phyloP scores from a whole-genome alignment of 2,797 vertebrate species.

The Chloroceryle amazona region DNA sequence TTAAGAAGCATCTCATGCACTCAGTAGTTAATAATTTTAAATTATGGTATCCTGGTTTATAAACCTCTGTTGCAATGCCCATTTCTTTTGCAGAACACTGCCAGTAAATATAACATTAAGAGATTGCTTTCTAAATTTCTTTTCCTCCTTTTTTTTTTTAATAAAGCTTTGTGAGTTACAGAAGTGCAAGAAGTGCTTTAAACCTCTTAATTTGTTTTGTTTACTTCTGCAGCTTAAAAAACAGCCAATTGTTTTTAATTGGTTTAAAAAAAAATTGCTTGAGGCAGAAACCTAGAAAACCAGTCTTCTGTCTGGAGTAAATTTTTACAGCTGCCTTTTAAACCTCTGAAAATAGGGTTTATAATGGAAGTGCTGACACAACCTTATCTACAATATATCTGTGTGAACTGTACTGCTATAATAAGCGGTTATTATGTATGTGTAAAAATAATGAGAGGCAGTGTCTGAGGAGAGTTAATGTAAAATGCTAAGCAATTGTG shows the following conservation, averaged over 20 bases:
- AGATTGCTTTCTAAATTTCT: conserved; percentile 11
- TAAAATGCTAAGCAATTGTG: conserved; percentile 96
- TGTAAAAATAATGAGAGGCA: conserved; percentile 95
- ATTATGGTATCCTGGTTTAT: neutral
- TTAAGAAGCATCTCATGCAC: neutral
- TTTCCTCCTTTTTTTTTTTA: neutral
- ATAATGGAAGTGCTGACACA: conserved; percentile 85
- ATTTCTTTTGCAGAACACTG: neutral
- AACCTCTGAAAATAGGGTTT: conserved; percentile 85
- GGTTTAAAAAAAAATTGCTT: conserved; percentile 64
- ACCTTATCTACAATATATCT: conserved; percentile 80
- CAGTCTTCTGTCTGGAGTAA: conserved; percentile 82
- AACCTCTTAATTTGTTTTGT: conserved; percentile 74
- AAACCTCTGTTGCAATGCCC: neutral
- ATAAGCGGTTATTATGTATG: conserved; percentile 94
- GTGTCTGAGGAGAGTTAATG: conserved; percentile 91
- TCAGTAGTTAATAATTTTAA: neutral
- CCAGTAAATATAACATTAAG: neutral
- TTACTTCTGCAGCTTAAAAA: conserved; percentile 76
- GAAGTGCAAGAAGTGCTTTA: conserved; percentile 61
- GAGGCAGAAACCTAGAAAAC: conserved; percentile 82
- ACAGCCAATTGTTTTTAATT: conserved; percentile 78
- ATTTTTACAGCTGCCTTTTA: conserved; percentile 86
- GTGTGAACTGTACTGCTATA: conserved; percentile 80
- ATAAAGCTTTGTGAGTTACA: conserved; percentile 53